Evolutionary conservation across 2,888 invertebrate genomes (phyloP).

Genomic region (Leptinotarsa rubiginosa): DNA sequence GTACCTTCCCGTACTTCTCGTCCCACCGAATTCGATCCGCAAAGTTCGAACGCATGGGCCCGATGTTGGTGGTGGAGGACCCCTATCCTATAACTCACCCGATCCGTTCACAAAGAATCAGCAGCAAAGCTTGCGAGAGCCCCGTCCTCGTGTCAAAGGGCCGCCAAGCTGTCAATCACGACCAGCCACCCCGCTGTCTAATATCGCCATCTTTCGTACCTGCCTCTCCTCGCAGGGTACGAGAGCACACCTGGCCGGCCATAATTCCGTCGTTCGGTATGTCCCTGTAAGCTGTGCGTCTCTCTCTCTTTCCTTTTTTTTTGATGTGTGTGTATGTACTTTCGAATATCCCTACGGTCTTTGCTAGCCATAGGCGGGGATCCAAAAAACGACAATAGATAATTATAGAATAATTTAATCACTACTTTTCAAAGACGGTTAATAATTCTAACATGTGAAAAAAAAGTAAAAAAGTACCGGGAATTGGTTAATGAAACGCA

Average conservation of each 20-base stretch:
- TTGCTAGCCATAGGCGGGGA: conserved; percentile 15
- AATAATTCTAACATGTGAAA: too few relatives aligned
- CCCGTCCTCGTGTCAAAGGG: conserved; percentile 37
- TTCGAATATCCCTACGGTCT: conserved; percentile 12
- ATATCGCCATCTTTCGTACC: conserved; percentile 47
- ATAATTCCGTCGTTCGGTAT: conserved; percentile 9
- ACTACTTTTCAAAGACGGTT: too few relatives aligned
- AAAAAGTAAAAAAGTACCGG: too few relatives aligned
- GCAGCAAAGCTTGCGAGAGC: background rate
- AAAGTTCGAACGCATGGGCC: conserved; percentile 1
- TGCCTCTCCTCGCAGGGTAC: conserved; percentile 16
- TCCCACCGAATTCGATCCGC: background rate
- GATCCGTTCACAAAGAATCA: conserved; percentile 7
- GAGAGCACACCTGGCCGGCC: conserved; percentile 27
- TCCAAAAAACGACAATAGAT: background rate
- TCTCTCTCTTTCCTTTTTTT: background rate
- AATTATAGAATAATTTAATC: background rate
- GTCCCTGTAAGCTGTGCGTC: conserved; percentile 6
- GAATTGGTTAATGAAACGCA: too few relatives aligned
- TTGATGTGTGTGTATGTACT: conserved; percentile 7
- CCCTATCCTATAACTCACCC: conserved; percentile 11
- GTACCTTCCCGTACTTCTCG: background rate
- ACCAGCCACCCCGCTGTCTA: conserved; percentile 61
- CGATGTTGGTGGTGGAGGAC: background rate
- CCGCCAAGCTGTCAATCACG: conserved; percentile 60